A percentile compares a stretch with the other conserved stretches of the same genome.
These are phyloP conservation scores for Paelopatides confundens DNA, from an alignment of 53 echinoderm and acorn worm species.

Conservation along the genomic window DNA sequence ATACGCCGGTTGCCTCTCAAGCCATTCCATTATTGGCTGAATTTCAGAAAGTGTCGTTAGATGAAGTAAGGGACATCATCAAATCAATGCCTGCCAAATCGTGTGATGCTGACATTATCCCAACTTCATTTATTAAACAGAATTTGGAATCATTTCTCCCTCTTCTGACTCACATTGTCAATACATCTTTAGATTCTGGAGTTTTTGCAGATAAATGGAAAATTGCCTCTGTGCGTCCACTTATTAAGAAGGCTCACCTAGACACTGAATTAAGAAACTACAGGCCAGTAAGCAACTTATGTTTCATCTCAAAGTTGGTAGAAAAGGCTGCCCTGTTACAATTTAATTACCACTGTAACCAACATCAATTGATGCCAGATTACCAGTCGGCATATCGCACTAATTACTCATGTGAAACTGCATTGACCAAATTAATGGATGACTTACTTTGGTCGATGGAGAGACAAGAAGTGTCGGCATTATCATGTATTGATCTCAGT, in stretches of 20 bases:
- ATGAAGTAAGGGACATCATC: too few relatives aligned
- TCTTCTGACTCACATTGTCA: too few relatives aligned
- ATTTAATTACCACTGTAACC: background rate
- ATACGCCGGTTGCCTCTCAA: too few relatives aligned
- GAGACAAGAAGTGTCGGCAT: background rate
- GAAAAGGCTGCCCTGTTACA: slow-evolving; percentile 8
- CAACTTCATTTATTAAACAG: too few relatives aligned
- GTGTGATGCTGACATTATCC: too few relatives aligned
- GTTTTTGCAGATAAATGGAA: background rate
- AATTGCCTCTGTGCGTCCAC: background rate
- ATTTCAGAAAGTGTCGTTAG: too few relatives aligned
- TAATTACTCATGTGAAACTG: background rate
- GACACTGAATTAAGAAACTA: background rate
- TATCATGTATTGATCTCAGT: background rate
- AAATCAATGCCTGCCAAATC: too few relatives aligned
- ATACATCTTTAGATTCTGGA: background rate
- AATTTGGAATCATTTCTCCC: too few relatives aligned
- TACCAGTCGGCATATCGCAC: slow-evolving; percentile 8
- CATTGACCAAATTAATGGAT: background rate
- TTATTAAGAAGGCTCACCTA: background rate
- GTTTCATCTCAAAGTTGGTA: background rate
- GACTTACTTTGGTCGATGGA: background rate
- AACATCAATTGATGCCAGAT: background rate
- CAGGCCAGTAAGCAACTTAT: background rate
- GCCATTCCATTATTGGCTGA: too few relatives aligned